Evolutionary conservation across 35 echinoderm and acorn worm species (phyloP).

Genomic region (Ophioderma brevispina): DNA sequence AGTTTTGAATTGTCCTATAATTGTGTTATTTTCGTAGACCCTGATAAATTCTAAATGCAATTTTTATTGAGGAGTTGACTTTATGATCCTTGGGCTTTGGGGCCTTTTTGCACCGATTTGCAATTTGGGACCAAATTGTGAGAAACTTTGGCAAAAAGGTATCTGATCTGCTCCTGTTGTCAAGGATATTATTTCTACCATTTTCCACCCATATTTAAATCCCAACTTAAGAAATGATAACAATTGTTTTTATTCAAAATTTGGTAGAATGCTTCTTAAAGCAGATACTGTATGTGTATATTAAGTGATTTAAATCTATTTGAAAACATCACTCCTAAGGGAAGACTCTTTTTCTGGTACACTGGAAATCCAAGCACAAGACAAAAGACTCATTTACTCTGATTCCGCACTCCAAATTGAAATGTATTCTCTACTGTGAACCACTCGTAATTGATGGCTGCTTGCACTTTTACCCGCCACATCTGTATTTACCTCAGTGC

Average conservation of each 20-base stretch:
- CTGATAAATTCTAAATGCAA: too few relatives aligned
- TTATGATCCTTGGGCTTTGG: too few relatives aligned
- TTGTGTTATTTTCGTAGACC: too few relatives aligned
- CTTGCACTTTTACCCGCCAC: neutral
- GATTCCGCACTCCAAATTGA: neutral
- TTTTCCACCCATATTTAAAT: too few relatives aligned
- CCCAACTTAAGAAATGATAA: too few relatives aligned
- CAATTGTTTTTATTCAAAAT: too few relatives aligned
- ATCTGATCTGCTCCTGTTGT: neutral
- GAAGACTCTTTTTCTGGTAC: neutral
- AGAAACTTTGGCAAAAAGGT: too few relatives aligned
- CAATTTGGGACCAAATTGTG: too few relatives aligned
- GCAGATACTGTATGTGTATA: neutral
- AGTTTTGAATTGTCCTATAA: too few relatives aligned
- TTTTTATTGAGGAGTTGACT: too few relatives aligned
- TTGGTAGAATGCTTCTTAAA: too few relatives aligned
- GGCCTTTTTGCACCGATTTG: too few relatives aligned
- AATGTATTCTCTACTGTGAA: neutral
- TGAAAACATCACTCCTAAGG: neutral
- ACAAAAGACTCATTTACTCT: neutral
- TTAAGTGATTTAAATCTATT: neutral
- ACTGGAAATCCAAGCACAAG: neutral
- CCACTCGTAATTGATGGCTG: neutral
- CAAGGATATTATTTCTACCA: neutral
- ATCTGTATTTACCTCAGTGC: neutral